These are phyloP conservation scores for Dynastes grantii DNA, from an alignment of 2,888 invertebrate genomes.

Conservation along the genomic window DNA sequence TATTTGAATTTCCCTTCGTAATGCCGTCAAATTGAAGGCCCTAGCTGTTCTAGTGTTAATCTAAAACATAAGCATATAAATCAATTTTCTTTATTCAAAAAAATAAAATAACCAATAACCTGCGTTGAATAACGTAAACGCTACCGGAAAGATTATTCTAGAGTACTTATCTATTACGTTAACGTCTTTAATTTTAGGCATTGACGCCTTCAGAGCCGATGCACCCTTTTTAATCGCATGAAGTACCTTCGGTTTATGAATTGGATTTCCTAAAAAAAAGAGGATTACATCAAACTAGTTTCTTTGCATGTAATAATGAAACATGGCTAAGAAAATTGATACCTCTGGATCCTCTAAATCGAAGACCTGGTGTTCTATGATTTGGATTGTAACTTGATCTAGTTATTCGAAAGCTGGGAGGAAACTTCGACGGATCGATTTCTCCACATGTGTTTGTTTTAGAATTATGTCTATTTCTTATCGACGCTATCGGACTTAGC, in stretches of 20 bases:
- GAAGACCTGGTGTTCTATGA: slow-evolving; percentile 76
- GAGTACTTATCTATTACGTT: slow-evolving; percentile 99
- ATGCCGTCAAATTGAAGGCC: too few relatives aligned
- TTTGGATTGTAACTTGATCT: slow-evolving; percentile 73
- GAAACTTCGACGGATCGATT: slow-evolving; percentile 79
- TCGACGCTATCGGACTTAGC: slow-evolving; percentile 88
- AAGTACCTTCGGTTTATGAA: slow-evolving; percentile 81
- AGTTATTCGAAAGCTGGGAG: slow-evolving; percentile 84
- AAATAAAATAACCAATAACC: slow-evolving; percentile 97
- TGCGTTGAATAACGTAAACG: slow-evolving; percentile 95
- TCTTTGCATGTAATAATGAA: background rate
- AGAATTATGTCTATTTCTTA: slow-evolving; percentile 78
- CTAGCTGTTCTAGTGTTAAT: too few relatives aligned
- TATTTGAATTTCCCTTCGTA: too few relatives aligned
- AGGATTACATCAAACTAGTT: background rate
- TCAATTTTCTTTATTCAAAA: slow-evolving; percentile 72
- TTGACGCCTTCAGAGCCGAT: slow-evolving; percentile 88
- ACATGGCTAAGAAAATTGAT: slow-evolving; percentile 27
- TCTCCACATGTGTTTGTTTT: slow-evolving; percentile 68
- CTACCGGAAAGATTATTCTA: slow-evolving; percentile 94
- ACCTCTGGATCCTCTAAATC: slow-evolving; percentile 74
- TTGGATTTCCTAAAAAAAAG: slow-evolving; percentile 71
- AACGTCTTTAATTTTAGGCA: slow-evolving; percentile 97
- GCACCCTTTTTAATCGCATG: slow-evolving; percentile 89
- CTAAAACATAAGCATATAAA: too few relatives aligned